Evolutionary conservation across 2,888 invertebrate genomes (phyloP).

Genomic region (Linnaemya vulpina): DNA sequence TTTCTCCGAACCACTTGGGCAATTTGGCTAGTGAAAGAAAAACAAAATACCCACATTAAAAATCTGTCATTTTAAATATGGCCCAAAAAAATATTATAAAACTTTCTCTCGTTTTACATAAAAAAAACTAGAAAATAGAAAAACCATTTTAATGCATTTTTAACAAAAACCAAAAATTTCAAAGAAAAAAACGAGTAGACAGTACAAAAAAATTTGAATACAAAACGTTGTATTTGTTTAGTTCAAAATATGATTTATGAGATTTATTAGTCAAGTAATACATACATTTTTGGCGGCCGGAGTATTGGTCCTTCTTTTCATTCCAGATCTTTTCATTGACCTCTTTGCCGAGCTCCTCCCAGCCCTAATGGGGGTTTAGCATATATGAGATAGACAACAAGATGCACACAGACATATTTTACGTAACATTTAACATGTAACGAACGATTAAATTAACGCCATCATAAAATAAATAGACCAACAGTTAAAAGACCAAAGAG

Average conservation of each 20-base stretch:
- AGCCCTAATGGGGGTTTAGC: slow-evolving; percentile 86
- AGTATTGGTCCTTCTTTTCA: slow-evolving; percentile 93
- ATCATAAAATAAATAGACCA: slow-evolving; percentile 63
- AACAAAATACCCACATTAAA: not conserved
- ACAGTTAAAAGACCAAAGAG: slow-evolving; percentile 41
- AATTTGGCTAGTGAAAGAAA: slow-evolving; percentile 88
- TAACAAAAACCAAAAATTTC: slow-evolving; percentile 76
- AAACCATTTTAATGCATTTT: slow-evolving; percentile 67
- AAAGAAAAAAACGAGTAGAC: slow-evolving; percentile 57
- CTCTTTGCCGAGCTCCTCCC: slow-evolving; percentile 93
- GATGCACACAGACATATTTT: slow-evolving; percentile 71
- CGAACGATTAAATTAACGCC: slow-evolving; percentile 77
- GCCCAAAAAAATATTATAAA: not conserved
- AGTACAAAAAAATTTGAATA: slow-evolving; percentile 11
- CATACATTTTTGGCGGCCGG: slow-evolving; percentile 95
- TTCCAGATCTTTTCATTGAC: slow-evolving; percentile 93
- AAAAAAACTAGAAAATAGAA: slow-evolving; percentile 65
- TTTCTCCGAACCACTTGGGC: slow-evolving; percentile 98
- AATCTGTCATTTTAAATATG: not conserved
- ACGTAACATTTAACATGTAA: slow-evolving; percentile 75
- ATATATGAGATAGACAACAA: slow-evolving; percentile 65
- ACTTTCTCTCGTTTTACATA: slow-evolving; percentile 58
- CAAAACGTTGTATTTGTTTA: slow-evolving; percentile 37
- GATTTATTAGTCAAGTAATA: slow-evolving; percentile 75
- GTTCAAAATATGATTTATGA: slow-evolving; percentile 69